A percentile compares a stretch with the other conserved stretches of the same genome.
Evolutionary conservation across 2,888 invertebrate species (phyloP).

Genomic region (Tenthredo scrophulariae): DNA sequence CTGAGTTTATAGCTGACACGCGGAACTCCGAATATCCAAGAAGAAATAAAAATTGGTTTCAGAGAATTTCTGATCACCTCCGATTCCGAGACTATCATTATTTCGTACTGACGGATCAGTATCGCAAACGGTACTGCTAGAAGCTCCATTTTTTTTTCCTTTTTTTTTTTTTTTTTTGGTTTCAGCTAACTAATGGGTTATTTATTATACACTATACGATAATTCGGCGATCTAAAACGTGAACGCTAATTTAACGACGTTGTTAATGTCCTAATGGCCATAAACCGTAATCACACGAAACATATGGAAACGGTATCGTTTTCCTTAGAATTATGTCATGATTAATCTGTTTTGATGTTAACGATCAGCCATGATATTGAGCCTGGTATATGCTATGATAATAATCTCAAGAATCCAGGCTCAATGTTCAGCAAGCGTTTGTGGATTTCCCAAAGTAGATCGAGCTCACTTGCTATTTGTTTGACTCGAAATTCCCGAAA

Average conservation of each 20-base stretch:
- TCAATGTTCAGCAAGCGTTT: neutral
- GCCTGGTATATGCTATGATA: no score
- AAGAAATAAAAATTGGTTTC: constrained; percentile 26
- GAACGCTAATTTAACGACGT: neutral
- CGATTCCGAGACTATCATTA: neutral
- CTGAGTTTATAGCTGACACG: neutral
- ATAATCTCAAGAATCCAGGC: neutral
- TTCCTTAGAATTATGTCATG: neutral
- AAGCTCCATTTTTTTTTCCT: neutral
- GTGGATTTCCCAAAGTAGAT: neutral
- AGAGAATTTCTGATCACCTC: constrained; percentile 3
- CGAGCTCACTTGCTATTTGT: neutral
- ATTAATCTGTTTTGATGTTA: neutral
- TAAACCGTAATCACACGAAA: neutral
- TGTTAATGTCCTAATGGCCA: neutral
- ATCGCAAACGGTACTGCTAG: neutral
- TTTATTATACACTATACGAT: constrained; percentile 27
- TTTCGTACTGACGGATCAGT: neutral
- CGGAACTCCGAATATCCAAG: constrained; percentile 37
- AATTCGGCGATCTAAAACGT: neutral
- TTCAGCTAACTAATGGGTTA: neutral
- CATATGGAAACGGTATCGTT: neutral
- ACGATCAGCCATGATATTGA: neutral
- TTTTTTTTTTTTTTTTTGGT: no score
- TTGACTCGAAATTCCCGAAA: neutral